Base-by-base conservation (phyloP, 1,140 invertebrate genomes). In the Zophobas atratus region DNA sequence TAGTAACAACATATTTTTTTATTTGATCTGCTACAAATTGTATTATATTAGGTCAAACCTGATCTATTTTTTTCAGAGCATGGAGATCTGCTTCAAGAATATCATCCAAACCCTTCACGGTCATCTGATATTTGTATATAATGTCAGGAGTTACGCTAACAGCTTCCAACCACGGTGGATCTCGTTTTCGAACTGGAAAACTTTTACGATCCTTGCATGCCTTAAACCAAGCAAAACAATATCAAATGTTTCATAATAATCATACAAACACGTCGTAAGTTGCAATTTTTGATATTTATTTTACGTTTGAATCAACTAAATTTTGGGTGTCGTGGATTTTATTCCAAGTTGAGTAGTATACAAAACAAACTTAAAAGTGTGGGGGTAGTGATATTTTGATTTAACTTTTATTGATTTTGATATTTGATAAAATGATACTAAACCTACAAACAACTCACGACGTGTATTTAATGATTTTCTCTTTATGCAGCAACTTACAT, bases 111-210 rank as follows among this genome's bases (percentile, higher is more conserved):
- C 88, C 88, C 78, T 90, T 90, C 0, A 89, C 86, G 20, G 87
- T 81, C 43, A 94, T 85, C 86, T 94, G 92, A 81, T 94, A 94
- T 56, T 90, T 88, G 79, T 91, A 94, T 1, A 93, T 89, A 3
- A 94, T 83, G 77, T 94, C 91, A 3, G 92, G 89, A 0, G 92
- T 93, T 33, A 92, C 84, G 5, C 89, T 85, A 0, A 93, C 89
- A 46, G 90, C 87, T 67, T 93, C 90, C 82, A 92, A 83, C 92
- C 92, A 93, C 4, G 91, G 89, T 0, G 92, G 91, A 43, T 90
- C 89, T 81, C 89, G 87, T 78, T 88, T 89, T 43, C 87, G 82
- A 49, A 83, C 74, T 5, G 84, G 81, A 71, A 83, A 8, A 35
- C 51, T 80, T 84, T 82, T 81, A 51, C 82, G 56, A 71, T 74